phyloP scores from a whole-genome alignment of 2,113 vertebrate genomes.

The Centrocercus urophasianus region DNA sequence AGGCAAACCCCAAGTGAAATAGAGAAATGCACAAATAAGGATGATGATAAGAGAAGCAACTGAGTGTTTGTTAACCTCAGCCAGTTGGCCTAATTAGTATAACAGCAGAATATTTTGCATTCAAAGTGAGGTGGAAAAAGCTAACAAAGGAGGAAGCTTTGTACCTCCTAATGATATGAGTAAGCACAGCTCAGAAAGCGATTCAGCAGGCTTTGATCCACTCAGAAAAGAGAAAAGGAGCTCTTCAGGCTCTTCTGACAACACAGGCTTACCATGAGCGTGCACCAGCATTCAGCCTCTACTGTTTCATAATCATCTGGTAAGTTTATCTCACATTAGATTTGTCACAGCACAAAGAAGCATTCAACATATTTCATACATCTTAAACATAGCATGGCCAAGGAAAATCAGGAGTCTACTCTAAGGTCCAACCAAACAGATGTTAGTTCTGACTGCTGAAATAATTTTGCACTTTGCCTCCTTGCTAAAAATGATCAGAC shows the following conservation, averaged over 20 bases:
- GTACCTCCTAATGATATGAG: constrained; percentile 70
- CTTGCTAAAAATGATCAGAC: rapidly evolving
- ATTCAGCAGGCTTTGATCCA: constrained; percentile 36
- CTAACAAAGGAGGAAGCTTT: constrained; percentile 49
- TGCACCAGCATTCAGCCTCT: background rate
- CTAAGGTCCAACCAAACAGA: background rate
- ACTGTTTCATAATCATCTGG: background rate
- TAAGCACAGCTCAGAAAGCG: constrained; percentile 21
- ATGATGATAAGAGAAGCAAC: background rate
- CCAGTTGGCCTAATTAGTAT: constrained; percentile 10
- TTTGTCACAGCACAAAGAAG: background rate
- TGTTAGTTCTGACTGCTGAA: background rate
- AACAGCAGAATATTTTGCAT: constrained; percentile 17
- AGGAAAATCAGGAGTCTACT: background rate
- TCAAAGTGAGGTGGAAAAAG: background rate
- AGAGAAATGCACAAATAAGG: constrained; percentile 62
- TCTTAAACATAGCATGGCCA: background rate
- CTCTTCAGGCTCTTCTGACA: constrained; percentile 32
- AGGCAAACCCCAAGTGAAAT: background rate
- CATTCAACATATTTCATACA: background rate
- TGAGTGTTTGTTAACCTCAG: constrained; percentile 20
- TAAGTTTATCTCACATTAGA: background rate
- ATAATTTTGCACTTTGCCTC: background rate
- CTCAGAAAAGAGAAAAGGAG: background rate
- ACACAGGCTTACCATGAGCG: background rate